phyloP scores from a whole-genome alignment of 2,888 invertebrate species.

The Hirtodrosophila cameraria region DNA sequence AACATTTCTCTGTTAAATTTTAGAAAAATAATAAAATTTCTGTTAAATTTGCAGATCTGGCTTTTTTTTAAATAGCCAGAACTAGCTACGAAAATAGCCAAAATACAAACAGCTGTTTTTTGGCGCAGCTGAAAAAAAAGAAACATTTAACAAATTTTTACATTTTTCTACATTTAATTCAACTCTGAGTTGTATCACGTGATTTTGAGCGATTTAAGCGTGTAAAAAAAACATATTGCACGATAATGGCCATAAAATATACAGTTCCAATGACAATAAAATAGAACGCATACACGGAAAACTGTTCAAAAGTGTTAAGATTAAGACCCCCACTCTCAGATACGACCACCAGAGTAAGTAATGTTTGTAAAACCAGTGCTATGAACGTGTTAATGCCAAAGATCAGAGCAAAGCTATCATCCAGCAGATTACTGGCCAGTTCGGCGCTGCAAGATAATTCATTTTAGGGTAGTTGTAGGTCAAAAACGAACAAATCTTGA shows the following conservation, averaged over 20 bases:
- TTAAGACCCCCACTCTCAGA: slow-evolving; percentile 76
- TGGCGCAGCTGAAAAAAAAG: too few relatives aligned
- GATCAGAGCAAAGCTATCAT: slow-evolving; percentile 94
- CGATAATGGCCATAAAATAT: slow-evolving; percentile 68
- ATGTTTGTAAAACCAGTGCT: slow-evolving; percentile 90
- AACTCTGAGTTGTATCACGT: slow-evolving; percentile 1
- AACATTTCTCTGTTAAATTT: too few relatives aligned
- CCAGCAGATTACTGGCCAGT: slow-evolving; percentile 91
- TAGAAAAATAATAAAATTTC: too few relatives aligned
- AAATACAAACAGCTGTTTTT: too few relatives aligned
- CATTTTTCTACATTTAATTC: background rate
- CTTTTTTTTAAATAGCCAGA: too few relatives aligned
- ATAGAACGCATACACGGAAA: slow-evolving; percentile 81
- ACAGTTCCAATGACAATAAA: slow-evolving; percentile 78
- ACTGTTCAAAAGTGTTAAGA: slow-evolving; percentile 76
- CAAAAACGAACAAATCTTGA: too few relatives aligned
- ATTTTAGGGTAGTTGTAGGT: too few relatives aligned
- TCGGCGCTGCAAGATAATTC: slow-evolving; percentile 88
- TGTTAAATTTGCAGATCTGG: too few relatives aligned
- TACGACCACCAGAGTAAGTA: slow-evolving; percentile 87
- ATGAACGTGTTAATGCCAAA: slow-evolving; percentile 95
- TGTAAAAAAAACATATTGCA: slow-evolving; percentile 53
- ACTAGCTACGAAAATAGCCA: too few relatives aligned
- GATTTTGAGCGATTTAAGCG: background rate
- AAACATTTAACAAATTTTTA: too few relatives aligned